A percentile compares a stretch with the other conserved stretches of the same genome.
Conservation (phyloP, 2,888 invertebrate genomes). For the Andrena dorsata region DNA sequence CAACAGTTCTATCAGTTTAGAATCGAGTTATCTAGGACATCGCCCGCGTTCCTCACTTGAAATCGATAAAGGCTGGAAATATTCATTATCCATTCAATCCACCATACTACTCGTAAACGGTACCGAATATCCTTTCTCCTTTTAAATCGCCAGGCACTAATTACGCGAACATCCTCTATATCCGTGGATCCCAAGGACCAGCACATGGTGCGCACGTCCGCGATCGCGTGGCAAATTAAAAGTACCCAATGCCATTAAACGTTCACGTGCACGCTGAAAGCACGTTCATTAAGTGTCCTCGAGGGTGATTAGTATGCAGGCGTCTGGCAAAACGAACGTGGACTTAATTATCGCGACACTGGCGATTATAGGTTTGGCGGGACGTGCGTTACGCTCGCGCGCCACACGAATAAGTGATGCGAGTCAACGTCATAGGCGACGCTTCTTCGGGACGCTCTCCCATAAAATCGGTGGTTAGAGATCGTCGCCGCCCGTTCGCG, state of each 20-base stretch:
- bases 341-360: constrained; percentile 71
- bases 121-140: no score
- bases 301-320: constrained; percentile 66
- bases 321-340: constrained; percentile 56
- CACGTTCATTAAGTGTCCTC: constrained; percentile 42
- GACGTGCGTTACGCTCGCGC: constrained; percentile 43
- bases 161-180: no score
- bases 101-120: no score
- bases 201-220: neutral
- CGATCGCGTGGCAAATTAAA: constrained; percentile 12
- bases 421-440: constrained; percentile 13
- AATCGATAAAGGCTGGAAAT: no score
- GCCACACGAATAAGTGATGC: constrained; percentile 53
- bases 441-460: neutral
- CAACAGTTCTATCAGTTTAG: no score
- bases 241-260: constrained; percentile 4
- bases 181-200: no score
- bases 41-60: no score
- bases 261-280: constrained; percentile 23
- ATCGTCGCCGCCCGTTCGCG: neutral
- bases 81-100: no score
- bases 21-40: no score
- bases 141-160: no score
- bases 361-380: constrained; percentile 47
- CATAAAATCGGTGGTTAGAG: constrained; percentile 34